A percentile compares a stretch with the other conserved stretches of the same genome.
phyloP scores from a whole-genome alignment of 2,888 invertebrate species.

The Eustalomyia histrio region DNA sequence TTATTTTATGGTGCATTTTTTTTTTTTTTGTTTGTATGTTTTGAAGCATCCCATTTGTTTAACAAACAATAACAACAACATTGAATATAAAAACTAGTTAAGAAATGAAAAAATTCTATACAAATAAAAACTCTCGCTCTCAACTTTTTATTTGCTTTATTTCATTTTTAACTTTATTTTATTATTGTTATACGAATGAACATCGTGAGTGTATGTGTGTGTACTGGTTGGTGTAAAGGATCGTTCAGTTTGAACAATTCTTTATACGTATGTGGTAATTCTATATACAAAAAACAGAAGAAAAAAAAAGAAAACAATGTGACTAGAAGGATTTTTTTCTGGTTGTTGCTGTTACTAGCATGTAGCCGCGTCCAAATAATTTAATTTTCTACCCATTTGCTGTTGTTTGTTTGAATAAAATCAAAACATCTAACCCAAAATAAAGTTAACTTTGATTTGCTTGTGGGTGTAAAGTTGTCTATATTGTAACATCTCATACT shows the following conservation, averaged over 20 bases:
- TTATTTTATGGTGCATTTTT: conserved; percentile 45
- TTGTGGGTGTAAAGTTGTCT: not conserved
- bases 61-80: conserved; percentile 31
- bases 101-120: conserved; percentile 35
- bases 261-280: not conserved
- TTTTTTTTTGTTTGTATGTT: not conserved
- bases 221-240: not conserved
- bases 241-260: conserved; percentile 18
- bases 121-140: not conserved
- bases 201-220: not conserved
- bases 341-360: conserved; percentile 2
- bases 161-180: conserved; percentile 39
- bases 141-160: conserved; percentile 24
- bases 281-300: too few species aligned
- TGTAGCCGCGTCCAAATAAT: conserved; percentile 61
- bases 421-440: conserved; percentile 37
- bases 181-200: conserved; percentile 8
- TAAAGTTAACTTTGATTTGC: not conserved
- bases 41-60: conserved; percentile 4
- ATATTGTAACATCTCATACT: conserved; percentile 2
- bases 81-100: conserved; percentile 27
- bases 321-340: not conserved
- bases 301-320: conserved; percentile 28
- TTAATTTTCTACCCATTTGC: conserved; percentile 47
- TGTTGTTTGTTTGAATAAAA: conserved; percentile 21